Base-by-base conservation (phyloP, 2,888 invertebrate genomes). In the Hanleya hanleyi region DNA sequence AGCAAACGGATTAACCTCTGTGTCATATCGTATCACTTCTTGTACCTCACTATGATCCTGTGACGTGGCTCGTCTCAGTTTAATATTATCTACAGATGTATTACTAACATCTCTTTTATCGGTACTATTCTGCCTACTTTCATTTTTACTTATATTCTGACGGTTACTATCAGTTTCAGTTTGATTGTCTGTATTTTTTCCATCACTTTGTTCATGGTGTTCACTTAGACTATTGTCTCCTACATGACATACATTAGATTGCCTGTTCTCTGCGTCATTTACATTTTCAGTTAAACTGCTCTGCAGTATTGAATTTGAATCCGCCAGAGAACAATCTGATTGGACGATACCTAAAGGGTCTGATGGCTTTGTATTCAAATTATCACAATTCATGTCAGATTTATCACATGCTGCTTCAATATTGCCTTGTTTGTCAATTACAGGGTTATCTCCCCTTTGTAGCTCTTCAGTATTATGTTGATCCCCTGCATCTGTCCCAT, bases 1-100 rank as follows among this genome's bases (percentile, higher is more conserved):
- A 33, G 74, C 65, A 18, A 78, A 61, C 7, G 77, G 78, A 51
- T 77, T 70, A 33, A 50, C 50, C 26, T 66, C 69, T 41, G 64
- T 66, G 6, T 4, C 4, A 29, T 22, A 57, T 26, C 29, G 57
- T 4, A 57, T 57, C 22, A 57, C 57, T 26, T 57, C 9, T 2
- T 22, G 57, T 57, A 29, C 29, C 1, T 57, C 32, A 2, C 32
- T 15, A 7, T 57, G 12, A 12, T 29, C 57, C 22, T 12, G 3
- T 4, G 22, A 4, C n/a, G 47, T 47, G 7, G 22, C 7, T 3
- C 12, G 22, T 9, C 4, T 57, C 32, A 26, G 32, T n/a, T n/a
- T n/a, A 41, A 41, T 41, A 15, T 15, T 41, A 41, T 41, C 47
- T 41, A n/a, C 12, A 41, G 12, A 15, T 18, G 9, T 64, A 2